These are phyloP conservation scores for Campylorhamphus procurvoides DNA, from an alignment of 2,113 vertebrate species.

Conservation along the genomic window DNA sequence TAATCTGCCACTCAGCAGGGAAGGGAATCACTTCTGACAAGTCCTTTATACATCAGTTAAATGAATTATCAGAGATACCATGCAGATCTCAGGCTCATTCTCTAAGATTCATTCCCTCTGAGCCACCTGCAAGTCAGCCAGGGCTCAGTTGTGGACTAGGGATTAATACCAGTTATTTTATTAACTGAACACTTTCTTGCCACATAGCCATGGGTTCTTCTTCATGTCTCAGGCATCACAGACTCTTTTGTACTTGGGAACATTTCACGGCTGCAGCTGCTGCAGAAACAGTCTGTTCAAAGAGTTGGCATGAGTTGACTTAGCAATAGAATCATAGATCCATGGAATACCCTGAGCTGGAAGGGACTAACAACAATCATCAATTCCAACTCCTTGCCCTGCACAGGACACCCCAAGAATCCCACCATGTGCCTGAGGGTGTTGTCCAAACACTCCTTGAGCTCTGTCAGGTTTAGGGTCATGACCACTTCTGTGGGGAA, in stretches of 20 bases:
- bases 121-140: neutral
- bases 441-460: rapidly evolving
- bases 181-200: neutral
- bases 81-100: neutral
- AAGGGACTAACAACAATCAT: neutral
- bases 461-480: neutral
- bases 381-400: neutral
- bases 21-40: neutral
- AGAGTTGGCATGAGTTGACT: neutral
- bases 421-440: neutral
- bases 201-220: neutral
- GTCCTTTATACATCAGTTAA: neutral
- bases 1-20: rapidly evolving
- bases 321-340: neutral
- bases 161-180: neutral
- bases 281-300: neutral
- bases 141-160: neutral
- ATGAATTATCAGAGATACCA: neutral
- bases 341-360: neutral
- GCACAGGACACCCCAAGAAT: neutral
- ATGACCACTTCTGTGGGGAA: neutral
- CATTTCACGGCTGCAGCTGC: neutral
- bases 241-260: neutral
- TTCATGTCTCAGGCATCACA: neutral
- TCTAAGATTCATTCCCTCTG: neutral